Conservation (phyloP, 2,888 invertebrate species). For the Eristalinus sepulchralis region DNA sequence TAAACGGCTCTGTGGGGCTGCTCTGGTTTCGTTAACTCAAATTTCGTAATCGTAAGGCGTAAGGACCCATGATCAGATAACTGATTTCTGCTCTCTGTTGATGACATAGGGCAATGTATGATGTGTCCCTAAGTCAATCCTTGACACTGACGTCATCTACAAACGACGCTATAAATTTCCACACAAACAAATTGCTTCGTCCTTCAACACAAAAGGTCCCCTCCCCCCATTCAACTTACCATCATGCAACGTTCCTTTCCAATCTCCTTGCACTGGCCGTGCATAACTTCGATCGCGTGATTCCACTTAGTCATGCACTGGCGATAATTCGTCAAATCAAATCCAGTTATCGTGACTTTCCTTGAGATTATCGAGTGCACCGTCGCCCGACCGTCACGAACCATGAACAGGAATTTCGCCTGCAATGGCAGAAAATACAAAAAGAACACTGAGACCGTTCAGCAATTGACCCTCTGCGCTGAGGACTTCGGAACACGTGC, state of each 20-base stretch:
- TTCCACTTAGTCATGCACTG: conserved; percentile 99
- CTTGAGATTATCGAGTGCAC: conserved; percentile 99
- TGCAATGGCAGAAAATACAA: conserved; percentile 62
- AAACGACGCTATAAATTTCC: too few relatives aligned
- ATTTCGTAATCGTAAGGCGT: too few relatives aligned
- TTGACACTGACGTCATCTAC: too few relatives aligned
- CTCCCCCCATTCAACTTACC: conserved; percentile 77
- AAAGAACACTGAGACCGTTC: not conserved
- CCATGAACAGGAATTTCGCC: conserved; percentile 98
- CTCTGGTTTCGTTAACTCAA: too few relatives aligned
- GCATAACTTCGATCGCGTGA: conserved; percentile 96
- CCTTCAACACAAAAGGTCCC: too few relatives aligned
- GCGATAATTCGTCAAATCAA: conserved; percentile 95
- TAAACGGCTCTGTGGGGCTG: too few relatives aligned
- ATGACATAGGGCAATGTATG: too few relatives aligned
- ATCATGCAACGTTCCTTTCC: conserved; percentile 90
- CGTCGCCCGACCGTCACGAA: conserved; percentile 98
- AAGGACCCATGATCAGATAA: too few relatives aligned
- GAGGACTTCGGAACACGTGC: conserved; percentile 38
- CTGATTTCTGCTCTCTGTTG: too few relatives aligned
- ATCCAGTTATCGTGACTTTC: conserved; percentile 90
- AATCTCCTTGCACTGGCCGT: conserved; percentile 93
- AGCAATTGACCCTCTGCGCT: conserved; percentile 1
- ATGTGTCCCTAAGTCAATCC: too few relatives aligned
- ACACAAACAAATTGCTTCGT: too few relatives aligned